phyloP scores from a whole-genome alignment of 2,113 vertebrate genomes.

The Hypomesus transpacificus region DNA sequence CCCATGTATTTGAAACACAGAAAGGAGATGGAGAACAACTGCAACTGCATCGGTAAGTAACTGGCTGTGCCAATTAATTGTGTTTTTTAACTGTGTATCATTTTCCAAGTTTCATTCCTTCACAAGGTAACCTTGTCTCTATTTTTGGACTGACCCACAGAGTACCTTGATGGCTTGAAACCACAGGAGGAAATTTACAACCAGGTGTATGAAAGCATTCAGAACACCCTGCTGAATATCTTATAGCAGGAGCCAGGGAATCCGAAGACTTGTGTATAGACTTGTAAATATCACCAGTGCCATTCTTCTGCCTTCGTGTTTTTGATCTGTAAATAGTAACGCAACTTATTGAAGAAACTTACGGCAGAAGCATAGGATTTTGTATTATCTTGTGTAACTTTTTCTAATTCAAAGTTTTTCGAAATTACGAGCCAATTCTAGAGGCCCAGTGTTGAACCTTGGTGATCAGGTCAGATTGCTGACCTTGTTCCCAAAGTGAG shows the following conservation, averaged over 20 bases:
- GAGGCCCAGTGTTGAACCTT: constrained; percentile 41
- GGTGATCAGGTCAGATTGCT: neutral
- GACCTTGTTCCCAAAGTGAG: constrained; percentile 6
- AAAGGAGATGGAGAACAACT: constrained; percentile 63
- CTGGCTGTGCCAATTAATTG: too few relatives aligned
- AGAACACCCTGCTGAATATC: constrained; percentile 76
- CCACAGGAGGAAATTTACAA: constrained; percentile 73
- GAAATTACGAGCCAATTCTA: constrained; percentile 48
- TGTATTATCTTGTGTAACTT: constrained; percentile 26
- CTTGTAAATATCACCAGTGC: constrained; percentile 67
- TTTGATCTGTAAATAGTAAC: constrained; percentile 70
- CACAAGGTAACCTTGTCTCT: neutral
- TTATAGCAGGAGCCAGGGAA: constrained; percentile 62
- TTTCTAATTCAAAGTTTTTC: constrained; percentile 46
- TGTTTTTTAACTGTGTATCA: neutral
- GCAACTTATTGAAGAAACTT: constrained; percentile 55
- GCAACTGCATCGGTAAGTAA: constrained; percentile 60
- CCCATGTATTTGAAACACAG: constrained; percentile 81
- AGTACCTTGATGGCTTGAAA: constrained; percentile 73
- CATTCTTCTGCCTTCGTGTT: constrained; percentile 29
- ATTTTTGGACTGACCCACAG: constrained; percentile 47
- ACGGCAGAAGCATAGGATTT: constrained; percentile 54
- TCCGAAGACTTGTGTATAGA: constrained; percentile 58
- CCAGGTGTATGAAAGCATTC: constrained; percentile 72
- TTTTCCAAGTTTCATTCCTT: too few relatives aligned